phyloP scores from a whole-genome alignment of 2,797 vertebrate genomes.

The Enteromius paludinosus region DNA sequence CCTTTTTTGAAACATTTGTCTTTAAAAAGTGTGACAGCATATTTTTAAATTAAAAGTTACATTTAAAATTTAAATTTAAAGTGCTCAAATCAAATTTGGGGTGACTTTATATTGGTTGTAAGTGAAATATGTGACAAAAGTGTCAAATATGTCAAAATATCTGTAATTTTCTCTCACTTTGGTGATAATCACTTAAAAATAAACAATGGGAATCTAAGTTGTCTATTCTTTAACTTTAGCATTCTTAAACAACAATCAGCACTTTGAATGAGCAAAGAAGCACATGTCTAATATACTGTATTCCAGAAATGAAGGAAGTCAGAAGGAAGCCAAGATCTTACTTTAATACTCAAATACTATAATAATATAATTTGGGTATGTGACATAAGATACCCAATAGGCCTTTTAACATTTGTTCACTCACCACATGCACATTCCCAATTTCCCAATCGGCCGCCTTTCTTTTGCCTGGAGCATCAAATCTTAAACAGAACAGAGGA shows the following conservation, averaged over 20 bases:
- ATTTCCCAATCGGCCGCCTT: slow-evolving; percentile 39
- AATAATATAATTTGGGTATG: slow-evolving; percentile 82
- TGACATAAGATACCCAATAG: slow-evolving; percentile 41
- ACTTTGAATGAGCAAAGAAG: slow-evolving; percentile 87
- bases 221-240: not conserved
- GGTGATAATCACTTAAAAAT: slow-evolving; percentile 70
- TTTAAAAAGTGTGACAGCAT: not conserved
- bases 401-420: slow-evolving; percentile 26
- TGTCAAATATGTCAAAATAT: not conserved
- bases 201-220: not conserved
- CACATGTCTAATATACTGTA: slow-evolving; percentile 78
- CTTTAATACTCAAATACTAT: slow-evolving; percentile 89
- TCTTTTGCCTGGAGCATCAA: slow-evolving; percentile 50
- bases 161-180: slow-evolving; percentile 72
- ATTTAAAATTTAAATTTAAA: too few species aligned
- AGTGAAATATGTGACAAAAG: not conserved
- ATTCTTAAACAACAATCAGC: slow-evolving; percentile 59
- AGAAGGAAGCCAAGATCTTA: slow-evolving; percentile 89
- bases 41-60: too few species aligned
- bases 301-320: slow-evolving; percentile 65
- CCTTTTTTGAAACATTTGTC: not conserved
- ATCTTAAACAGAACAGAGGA: slow-evolving; percentile 34
- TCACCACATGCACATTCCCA: not conserved
- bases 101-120: not conserved
- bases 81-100: not conserved